Evolutionary conservation across 2,113 vertebrate species (phyloP).

Genomic region (Peromyscus californicus): DNA sequence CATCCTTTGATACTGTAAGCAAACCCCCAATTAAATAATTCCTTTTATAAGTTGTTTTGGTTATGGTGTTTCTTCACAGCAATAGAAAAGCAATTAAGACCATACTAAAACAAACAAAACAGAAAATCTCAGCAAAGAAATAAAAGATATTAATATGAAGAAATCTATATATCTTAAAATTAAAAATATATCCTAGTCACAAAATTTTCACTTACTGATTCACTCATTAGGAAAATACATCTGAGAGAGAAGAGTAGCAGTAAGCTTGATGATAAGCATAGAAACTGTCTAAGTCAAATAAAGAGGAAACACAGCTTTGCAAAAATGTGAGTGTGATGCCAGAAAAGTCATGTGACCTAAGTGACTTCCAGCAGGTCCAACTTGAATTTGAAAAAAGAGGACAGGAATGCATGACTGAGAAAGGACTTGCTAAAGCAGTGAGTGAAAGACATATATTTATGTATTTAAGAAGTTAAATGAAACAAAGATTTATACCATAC

Average conservation of each 20-base stretch:
- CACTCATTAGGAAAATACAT: neutral
- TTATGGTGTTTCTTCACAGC: neutral
- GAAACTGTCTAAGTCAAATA: neutral
- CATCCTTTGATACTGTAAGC: neutral
- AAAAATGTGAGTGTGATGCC: neutral
- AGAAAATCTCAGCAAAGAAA: neutral
- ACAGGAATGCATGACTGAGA: neutral
- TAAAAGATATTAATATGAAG: neutral
- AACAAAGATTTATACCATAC: neutral
- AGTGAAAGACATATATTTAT: neutral
- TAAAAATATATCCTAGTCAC: neutral
- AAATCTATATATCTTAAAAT: neutral
- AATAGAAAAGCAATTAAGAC: neutral
- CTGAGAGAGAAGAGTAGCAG: neutral
- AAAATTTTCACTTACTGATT: neutral
- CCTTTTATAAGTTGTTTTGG: neutral
- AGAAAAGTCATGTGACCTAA: neutral
- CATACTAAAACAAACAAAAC: neutral
- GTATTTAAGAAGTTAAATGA: neutral
- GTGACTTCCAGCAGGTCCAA: neutral
- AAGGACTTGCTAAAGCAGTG: neutral
- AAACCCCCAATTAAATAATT: neutral
- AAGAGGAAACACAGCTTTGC: neutral
- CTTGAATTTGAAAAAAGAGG: neutral
- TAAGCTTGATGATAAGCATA: neutral